Conservation (phyloP, 2,113 vertebrate species). For the Rafetus swinhoei region DNA sequence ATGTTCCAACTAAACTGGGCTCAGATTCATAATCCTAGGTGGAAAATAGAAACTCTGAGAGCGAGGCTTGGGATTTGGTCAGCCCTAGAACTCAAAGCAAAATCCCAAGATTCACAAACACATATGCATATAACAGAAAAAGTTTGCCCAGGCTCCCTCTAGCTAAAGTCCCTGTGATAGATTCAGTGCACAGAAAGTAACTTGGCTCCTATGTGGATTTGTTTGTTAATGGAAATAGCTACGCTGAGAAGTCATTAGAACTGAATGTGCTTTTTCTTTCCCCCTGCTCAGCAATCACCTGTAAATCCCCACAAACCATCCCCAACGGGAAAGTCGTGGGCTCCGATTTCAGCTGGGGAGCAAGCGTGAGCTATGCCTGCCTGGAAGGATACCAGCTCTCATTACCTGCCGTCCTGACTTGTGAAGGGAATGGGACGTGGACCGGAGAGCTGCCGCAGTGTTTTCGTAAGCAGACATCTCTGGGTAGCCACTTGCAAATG, state of each 20-base stretch:
- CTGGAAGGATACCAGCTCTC: conserved; percentile 97
- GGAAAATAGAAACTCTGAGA: neutral
- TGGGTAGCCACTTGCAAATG: accelerated
- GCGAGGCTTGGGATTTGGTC: neutral
- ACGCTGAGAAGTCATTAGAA: accelerated
- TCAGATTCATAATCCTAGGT: neutral
- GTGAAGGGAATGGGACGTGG: conserved; percentile 94
- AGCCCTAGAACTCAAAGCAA: neutral
- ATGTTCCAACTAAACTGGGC: neutral
- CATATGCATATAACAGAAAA: neutral
- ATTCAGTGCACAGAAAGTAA: accelerated
- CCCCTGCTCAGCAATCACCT: conserved; percentile 86
- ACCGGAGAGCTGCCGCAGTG: conserved; percentile 95
- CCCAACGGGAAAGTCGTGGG: conserved; percentile 94
- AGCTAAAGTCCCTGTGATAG: accelerated
- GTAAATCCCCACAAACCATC: conserved; percentile 85
- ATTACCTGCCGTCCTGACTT: conserved; percentile 92
- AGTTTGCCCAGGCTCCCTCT: neutral
- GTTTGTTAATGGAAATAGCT: neutral
- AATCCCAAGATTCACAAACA: neutral
- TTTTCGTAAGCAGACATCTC: conserved; percentile 86
- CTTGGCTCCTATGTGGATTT: accelerated
- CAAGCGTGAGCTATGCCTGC: conserved; percentile 92
- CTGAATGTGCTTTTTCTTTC: neutral
- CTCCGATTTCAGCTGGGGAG: conserved; percentile 93